Base-by-base conservation (phyloP, 2,113 vertebrate genomes). In the Peromyscus maniculatus region DNA sequence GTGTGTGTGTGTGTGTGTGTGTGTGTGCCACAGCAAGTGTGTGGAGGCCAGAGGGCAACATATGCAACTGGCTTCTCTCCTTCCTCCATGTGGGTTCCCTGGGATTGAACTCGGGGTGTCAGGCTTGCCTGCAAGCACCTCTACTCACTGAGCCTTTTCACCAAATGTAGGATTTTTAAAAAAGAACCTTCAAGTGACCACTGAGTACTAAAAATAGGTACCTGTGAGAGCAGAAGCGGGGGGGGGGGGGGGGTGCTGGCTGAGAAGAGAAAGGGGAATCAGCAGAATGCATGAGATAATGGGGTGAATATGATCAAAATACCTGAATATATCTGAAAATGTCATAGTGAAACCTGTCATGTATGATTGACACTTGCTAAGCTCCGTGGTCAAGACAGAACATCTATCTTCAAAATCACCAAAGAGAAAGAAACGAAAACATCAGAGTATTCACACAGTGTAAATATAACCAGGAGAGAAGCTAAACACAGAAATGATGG, bases 141-240 rank as follows among this genome's bases (percentile, higher is more conserved):
- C 46, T 31, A 19, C 15, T 86, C 7, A 8, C 39, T 46, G 82
- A 86, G 84, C 64, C 84, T 33, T 49, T 43, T 87, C 62, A 22
- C 26, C 84, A 33, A 69, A 69, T 36, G 84, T 31, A 69, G 43
- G 28, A 9, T 39, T 17, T 69, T 55, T 43, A 17, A 36, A n/a
- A 55, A 77, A 43, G 39, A 95, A 74, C 16, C 49, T 91, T 87
- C 49, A 78, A 64, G 62, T 64, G 89, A 88, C 80, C 19, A 55
- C 24, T 52, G 55, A 91, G 72, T 75, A 49, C 62, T 89, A 62
- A 93, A 94, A 89, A 97, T 39, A 87, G 28, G 15, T 17, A 10
- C 66, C 24, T 86, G 24, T 17, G 39, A 86, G 24, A 86, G 59
- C n/a, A 19, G n/a, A 86, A 16, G 3, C n/a, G n/a, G n/a, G n/a